phyloP scores from a whole-genome alignment of 1,140 invertebrate species.

The Battus philenor region DNA sequence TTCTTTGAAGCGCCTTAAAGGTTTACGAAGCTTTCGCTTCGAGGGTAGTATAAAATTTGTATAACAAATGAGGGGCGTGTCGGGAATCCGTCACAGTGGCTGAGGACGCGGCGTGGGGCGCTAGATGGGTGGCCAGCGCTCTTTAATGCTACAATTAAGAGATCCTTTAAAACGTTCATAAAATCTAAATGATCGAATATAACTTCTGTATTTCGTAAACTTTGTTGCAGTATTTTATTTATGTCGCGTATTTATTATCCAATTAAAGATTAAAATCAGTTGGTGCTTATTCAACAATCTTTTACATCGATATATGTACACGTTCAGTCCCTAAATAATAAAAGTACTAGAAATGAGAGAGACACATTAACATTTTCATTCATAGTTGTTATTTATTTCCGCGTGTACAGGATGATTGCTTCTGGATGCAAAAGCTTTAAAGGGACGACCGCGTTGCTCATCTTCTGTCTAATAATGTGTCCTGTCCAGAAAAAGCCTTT shows the following conservation, averaged over 20 bases:
- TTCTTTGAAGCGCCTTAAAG: constrained; percentile 35
- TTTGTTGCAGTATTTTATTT: constrained; percentile 4
- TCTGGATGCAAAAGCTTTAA: no score
- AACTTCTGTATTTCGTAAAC: constrained; percentile 8
- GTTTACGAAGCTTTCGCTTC: constrained; percentile 46
- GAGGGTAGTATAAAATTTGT: constrained; percentile 75
- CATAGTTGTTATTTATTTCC: no score
- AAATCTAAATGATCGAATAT: constrained; percentile 11
- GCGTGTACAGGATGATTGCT: no score
- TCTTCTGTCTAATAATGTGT: no score
- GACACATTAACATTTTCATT: no score
- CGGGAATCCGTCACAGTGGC: constrained; percentile 72
- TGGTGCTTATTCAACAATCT: no score
- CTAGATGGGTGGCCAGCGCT: constrained; percentile 61
- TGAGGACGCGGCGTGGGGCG: constrained; percentile 53
- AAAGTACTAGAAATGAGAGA: no score
- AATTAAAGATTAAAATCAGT: no score
- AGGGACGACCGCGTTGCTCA: no score
- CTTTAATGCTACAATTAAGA: constrained; percentile 22
- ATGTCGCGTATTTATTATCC: background rate
- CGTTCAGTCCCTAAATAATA: no score
- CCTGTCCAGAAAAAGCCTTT: no score
- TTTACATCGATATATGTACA: no score
- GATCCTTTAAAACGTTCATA: constrained; percentile 17
- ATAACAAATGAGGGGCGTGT: constrained; percentile 74